Percentiles rank a stretch among this genome's conserved stretches.
Evolutionary conservation across 2,888 invertebrate genomes (phyloP).

Genomic region (Terebella lapidaria): DNA sequence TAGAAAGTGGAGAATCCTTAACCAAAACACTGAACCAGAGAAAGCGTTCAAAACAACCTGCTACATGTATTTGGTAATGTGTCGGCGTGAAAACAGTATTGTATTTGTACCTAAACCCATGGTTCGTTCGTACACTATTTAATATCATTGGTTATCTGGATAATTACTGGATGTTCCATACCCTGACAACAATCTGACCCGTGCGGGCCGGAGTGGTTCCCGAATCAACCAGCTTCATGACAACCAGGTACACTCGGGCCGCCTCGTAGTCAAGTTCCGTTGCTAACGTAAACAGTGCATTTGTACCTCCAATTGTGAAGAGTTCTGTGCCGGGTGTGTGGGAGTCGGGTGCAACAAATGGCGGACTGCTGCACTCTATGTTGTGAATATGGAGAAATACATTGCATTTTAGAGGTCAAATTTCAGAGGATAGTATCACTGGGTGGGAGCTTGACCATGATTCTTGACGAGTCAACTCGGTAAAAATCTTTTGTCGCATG

Average conservation of each 20-base stretch:
- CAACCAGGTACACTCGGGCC: conserved; percentile 26
- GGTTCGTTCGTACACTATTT: too few species aligned
- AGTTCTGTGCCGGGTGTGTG: conserved; percentile 23
- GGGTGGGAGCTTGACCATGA: too few species aligned
- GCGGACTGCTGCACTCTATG: conserved; percentile 4
- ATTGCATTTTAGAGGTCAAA: background rate
- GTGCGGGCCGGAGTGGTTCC: conserved; percentile 25
- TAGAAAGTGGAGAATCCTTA: too few species aligned
- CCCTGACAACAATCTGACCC: conserved; percentile 33
- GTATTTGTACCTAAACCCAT: too few species aligned
- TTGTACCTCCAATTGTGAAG: conserved; percentile 26
- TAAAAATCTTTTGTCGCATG: too few species aligned
- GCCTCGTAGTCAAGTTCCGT: conserved; percentile 34
- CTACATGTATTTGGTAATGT: background rate
- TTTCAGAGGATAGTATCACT: too few species aligned
- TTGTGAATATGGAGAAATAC: background rate
- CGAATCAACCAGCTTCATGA: conserved; percentile 29
- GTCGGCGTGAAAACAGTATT: too few species aligned
- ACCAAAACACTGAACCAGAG: too few species aligned
- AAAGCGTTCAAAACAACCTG: background rate
- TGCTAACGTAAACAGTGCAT: conserved; percentile 27
- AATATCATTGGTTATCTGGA: too few species aligned
- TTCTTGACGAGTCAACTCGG: too few species aligned
- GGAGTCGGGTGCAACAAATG: conserved; percentile 23
- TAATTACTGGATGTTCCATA: conserved; percentile 17